Evolutionary conservation across 2,113 vertebrate species (phyloP), one percentile per base, ranked within the genome.

Genomic region (Astatotilapia flaviijosephi): DNA sequence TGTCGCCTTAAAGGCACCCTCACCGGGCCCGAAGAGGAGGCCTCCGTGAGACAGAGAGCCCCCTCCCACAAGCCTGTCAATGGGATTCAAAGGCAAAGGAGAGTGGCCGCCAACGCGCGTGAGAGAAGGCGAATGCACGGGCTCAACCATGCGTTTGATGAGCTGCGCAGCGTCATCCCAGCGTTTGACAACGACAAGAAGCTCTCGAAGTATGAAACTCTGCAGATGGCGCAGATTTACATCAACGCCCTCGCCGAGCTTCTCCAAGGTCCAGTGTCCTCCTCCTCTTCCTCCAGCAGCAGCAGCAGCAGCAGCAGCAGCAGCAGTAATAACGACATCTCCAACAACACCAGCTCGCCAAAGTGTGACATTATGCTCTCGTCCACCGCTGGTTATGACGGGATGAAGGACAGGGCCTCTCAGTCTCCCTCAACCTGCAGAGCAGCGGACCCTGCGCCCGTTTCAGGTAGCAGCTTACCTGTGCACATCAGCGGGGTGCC

Each of bases 181-280:
- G 98, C 98, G 21, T 96, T 99, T 81, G 98, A 98, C 96, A 98
- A 98, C 93, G 98, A 99, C 96, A 99, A 99, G 95, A 99, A 99
- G 92, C 97, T 99, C 54, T 99, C 98, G 93, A 99, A 99, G 84
- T 99, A 99, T 47, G 98, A 99, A 92, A 99, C 98, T n/a, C 92
- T 99, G 79, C 98, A 99, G 95, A 99, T 99, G 98, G 98, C 98
- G 10, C 98, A 99, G 93, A 99, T 99, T 94, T 99, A 99, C 97
- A 99, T 99, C 94, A 98, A 97, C 88, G 98, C 98, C 3, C 94
- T 99, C 89, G 97, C 98, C 2, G 98, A 99, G 54, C 96, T 99
- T 80, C 97, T 99, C 21, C 94, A 98, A 79, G 94, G 94, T 88
- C 97, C 86, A 35, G 91, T 35, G n/a, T 84, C 90, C 2, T 49